Evolutionary conservation across 1,140 invertebrate species (phyloP).

Genomic region (Luehdorfia chinensis): DNA sequence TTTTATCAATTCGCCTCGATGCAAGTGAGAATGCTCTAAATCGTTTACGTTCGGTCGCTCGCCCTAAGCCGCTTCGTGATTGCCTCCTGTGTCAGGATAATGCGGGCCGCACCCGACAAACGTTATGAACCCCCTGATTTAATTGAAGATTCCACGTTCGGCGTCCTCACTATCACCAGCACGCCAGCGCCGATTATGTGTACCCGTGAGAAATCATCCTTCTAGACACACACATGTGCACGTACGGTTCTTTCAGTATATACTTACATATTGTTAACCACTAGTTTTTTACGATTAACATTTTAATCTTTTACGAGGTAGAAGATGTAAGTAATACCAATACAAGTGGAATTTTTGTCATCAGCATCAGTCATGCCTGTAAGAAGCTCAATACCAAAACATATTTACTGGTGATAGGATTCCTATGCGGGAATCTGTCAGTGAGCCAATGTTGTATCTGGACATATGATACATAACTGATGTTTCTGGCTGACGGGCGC

Average conservation of each 20-base stretch:
- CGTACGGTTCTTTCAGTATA: neutral
- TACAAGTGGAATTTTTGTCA: too few relatives aligned
- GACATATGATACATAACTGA: too few relatives aligned
- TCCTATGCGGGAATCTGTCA: too few relatives aligned
- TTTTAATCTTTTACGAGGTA: too few relatives aligned
- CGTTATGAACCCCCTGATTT: conserved; percentile 60
- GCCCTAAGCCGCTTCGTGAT: conserved; percentile 45
- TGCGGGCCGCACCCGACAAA: conserved; percentile 44
- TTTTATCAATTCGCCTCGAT: conserved; percentile 9
- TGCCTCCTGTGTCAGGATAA: conserved; percentile 48
- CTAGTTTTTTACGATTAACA: too few relatives aligned
- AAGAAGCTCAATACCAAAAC: too few relatives aligned
- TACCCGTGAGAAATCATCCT: neutral
- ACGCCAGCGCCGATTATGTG: conserved; percentile 7
- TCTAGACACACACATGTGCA: neutral
- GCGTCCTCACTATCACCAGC: conserved; percentile 2
- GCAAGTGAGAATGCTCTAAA: conserved; percentile 30
- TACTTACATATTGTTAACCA: too few relatives aligned
- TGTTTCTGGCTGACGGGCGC: too few relatives aligned
- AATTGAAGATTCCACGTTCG: conserved; percentile 60
- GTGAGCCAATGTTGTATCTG: too few relatives aligned
- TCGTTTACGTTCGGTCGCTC: conserved; percentile 35
- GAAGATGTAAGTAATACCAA: too few relatives aligned
- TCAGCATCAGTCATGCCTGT: too few relatives aligned
- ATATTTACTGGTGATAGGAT: too few relatives aligned